Percentiles rank a stretch among this genome's conserved stretches.
Evolutionary conservation across 2,797 vertebrate genomes (phyloP).

Genomic region (Danio jaintianensis): DNA sequence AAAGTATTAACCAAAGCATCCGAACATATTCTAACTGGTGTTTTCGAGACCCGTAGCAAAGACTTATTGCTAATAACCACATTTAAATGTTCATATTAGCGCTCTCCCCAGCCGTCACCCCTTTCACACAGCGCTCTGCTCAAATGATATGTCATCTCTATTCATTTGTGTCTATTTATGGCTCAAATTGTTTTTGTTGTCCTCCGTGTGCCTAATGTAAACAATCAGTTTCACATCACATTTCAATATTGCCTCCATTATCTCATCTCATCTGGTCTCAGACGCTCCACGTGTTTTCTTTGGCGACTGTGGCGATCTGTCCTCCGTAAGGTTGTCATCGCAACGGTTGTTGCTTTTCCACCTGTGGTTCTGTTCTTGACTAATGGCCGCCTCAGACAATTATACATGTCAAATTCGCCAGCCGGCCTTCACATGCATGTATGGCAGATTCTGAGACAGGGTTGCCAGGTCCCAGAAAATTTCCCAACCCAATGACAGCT

Average conservation of each 20-base stretch:
- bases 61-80: not conserved
- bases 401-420: not conserved
- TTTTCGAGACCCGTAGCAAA: not conserved
- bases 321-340: constrained; percentile 45
- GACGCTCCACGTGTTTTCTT: constrained; percentile 16
- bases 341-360: constrained; percentile 41
- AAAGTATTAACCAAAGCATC: too few relatives aligned
- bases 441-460: too few relatives aligned
- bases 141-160: not conserved
- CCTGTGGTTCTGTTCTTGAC: constrained; percentile 36
- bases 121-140: not conserved
- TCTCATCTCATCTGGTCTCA: constrained; percentile 26
- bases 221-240: constrained; percentile 38
- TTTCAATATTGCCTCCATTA: constrained; percentile 38
- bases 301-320: constrained; percentile 34
- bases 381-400: constrained; percentile 38
- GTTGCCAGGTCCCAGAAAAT: too few relatives aligned
- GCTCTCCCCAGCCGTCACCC: not conserved
- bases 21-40: too few relatives aligned
- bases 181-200: constrained; percentile 39
- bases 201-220: constrained; percentile 26
- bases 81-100: not conserved
- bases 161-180: constrained; percentile 8
- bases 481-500: too few relatives aligned
- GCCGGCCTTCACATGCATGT: not conserved